A percentile compares a stretch with the other conserved stretches of the same genome.
phyloP scores from a whole-genome alignment of 2,888 invertebrate genomes.

The Lasioglossum oenotherae region DNA sequence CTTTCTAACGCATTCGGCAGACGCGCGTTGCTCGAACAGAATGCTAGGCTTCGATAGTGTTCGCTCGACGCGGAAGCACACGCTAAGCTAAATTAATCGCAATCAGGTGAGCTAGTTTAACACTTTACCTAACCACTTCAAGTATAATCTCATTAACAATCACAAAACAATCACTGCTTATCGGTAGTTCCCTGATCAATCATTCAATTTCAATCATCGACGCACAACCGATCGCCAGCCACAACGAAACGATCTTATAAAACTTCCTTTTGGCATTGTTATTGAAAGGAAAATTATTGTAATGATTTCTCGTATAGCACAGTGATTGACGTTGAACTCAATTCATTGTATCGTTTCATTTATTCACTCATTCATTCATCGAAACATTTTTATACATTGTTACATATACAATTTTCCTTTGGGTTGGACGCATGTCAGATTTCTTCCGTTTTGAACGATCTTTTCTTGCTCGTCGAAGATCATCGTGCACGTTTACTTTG shows the following conservation, averaged over 20 bases:
- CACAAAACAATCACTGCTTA: not conserved
- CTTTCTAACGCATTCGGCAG: constrained; percentile 66
- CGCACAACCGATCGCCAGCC: too few species aligned
- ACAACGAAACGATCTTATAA: too few species aligned
- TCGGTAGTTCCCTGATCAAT: not conserved
- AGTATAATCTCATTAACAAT: not conserved
- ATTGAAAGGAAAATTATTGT: not conserved
- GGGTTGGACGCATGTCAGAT: not conserved
- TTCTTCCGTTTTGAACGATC: not conserved
- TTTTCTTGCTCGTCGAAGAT: not conserved
- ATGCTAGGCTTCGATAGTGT: constrained; percentile 57
- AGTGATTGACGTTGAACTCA: not conserved
- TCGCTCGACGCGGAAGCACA: constrained; percentile 56
- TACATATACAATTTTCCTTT: not conserved
- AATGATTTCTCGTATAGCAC: not conserved
- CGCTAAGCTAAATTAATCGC: constrained; percentile 59
- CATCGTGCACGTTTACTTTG: too few species aligned
- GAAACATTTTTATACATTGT: not conserved
- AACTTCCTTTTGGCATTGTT: not conserved
- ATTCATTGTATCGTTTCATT: not conserved
- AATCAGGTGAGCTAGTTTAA: not conserved
- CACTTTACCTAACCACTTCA: not conserved
- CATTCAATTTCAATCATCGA: not conserved
- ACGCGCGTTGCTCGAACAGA: constrained; percentile 58
- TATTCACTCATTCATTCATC: not conserved